Conservation (phyloP, 2,113 vertebrate genomes). For the Romanogobio albipinnatus region DNA sequence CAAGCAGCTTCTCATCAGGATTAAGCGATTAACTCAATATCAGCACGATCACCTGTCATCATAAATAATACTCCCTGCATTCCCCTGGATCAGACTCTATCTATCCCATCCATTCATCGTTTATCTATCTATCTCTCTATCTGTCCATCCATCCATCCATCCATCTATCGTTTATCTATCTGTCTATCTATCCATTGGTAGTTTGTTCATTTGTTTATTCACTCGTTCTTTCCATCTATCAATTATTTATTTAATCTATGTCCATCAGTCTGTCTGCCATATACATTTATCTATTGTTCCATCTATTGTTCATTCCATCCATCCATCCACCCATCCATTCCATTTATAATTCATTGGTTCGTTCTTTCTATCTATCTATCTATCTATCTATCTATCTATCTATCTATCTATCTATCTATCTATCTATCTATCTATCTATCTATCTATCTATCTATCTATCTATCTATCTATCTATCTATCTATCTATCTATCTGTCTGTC, state of each 20-base stretch:
- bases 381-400: not conserved
- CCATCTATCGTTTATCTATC: not conserved
- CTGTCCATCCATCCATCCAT: no score
- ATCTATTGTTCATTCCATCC: no score
- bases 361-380: not conserved
- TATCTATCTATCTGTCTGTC: no score
- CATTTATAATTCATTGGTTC: no score
- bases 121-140: not conserved
- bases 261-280: not conserved
- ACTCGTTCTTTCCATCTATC: not conserved
- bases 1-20: conserved; percentile 22
- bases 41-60: not conserved
- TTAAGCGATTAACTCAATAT: conserved; percentile 16
- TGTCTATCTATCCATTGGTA: not conserved
- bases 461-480: not conserved
- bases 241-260: fast-evolving
- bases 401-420: no score
- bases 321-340: no score
- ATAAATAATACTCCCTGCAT: not conserved
- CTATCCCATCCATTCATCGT: not conserved
- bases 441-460: no score
- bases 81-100: not conserved
- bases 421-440: no score
- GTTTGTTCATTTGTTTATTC: no score
- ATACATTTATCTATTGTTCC: no score